phyloP scores from a whole-genome alignment of 2,113 vertebrate genomes.

The Cryptoleucopteryx plumbea region DNA sequence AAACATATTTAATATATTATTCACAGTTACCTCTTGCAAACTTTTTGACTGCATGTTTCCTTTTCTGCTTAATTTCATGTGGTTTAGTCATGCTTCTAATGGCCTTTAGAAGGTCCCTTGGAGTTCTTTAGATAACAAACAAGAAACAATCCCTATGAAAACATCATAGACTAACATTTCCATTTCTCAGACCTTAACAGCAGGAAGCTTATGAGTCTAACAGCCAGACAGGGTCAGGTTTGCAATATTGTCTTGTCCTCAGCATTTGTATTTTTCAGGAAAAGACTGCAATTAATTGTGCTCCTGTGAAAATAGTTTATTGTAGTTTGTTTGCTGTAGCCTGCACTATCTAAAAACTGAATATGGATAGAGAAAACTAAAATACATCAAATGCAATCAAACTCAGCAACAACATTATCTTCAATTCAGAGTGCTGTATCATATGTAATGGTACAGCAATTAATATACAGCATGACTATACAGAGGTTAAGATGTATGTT shows the following conservation, averaged over 20 bases:
- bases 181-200: slow-evolving; percentile 56
- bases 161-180: slow-evolving; percentile 46
- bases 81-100: slow-evolving; percentile 47
- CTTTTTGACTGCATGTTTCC: slow-evolving; percentile 33
- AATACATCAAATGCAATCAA: not conserved
- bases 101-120: slow-evolving; percentile 26
- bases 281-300: slow-evolving; percentile 44
- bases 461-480: slow-evolving; percentile 1
- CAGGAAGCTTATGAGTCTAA: slow-evolving; percentile 51
- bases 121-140: slow-evolving; percentile 59
- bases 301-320: slow-evolving; percentile 37
- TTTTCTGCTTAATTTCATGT: slow-evolving; percentile 50
- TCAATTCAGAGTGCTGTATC: not conserved
- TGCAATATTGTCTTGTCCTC: slow-evolving; percentile 44
- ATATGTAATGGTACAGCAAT: not conserved
- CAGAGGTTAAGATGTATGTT: slow-evolving; percentile 39
- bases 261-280: slow-evolving; percentile 48
- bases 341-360: not conserved
- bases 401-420: not conserved
- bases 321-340: slow-evolving; percentile 27
- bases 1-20: not conserved
- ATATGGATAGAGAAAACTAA: not conserved
- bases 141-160: slow-evolving; percentile 51
- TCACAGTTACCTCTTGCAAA: slow-evolving; percentile 20
- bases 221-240: slow-evolving; percentile 34